Percentiles rank a stretch among this genome's conserved stretches.
phyloP scores from a whole-genome alignment of 1,140 invertebrate species.

The honey bee (Apis mellifera) region Amel_HAv3.1 CM009940.2:3532501-3533000 shows the following conservation, averaged over 20 bases:
- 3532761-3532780: constrained; percentile 6
- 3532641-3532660: neutral
- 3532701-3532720: constrained; percentile 6
- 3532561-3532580: no score
- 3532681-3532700: neutral
- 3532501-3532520: no score
- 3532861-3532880: neutral
- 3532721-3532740: neutral
- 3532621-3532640: neutral
- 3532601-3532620: neutral
- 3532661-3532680: neutral
- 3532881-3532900: neutral
- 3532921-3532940: no score
- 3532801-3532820: neutral
- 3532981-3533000: no score
- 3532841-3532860: no score
- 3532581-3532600: neutral
- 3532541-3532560: no score
- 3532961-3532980: no score
- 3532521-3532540: no score
- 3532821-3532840: neutral
- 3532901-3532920: neutral
- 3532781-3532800: neutral
- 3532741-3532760: neutral
- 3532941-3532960: no score